phyloP scores from a whole-genome alignment of 2,888 invertebrate genomes.

The Odontocerum albicorne region DNA sequence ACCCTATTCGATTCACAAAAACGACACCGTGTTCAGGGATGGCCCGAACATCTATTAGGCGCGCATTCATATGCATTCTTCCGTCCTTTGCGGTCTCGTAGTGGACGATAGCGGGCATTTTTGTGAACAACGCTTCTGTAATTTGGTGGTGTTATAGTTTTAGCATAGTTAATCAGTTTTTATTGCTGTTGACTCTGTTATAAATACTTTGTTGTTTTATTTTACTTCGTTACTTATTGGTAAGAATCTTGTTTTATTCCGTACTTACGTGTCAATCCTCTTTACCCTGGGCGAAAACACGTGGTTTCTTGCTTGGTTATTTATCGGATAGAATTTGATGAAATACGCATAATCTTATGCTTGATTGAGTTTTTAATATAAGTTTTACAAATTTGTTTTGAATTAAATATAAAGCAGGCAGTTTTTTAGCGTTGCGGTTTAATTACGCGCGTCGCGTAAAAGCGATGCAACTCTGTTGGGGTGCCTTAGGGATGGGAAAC shows the following conservation, averaged over 20 bases:
- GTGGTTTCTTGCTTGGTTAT: conserved; percentile 24
- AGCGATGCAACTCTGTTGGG: too few relatives aligned
- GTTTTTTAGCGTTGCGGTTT: too few relatives aligned
- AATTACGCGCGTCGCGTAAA: too few relatives aligned
- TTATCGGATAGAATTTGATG: not conserved
- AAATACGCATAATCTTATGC: not conserved
- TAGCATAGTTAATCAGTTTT: conserved; percentile 26
- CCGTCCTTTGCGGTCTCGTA: conserved; percentile 59
- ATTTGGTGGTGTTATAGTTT: conserved; percentile 25
- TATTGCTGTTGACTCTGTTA: conserved; percentile 22
- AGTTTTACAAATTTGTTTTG: too few relatives aligned
- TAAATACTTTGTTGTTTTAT: conserved; percentile 21
- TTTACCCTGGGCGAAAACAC: conserved; percentile 29
- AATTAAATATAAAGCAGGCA: too few relatives aligned
- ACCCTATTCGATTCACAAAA: too few relatives aligned
- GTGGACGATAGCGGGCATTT: conserved; percentile 61
- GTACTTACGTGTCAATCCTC: conserved; percentile 12
- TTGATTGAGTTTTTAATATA: too few relatives aligned
- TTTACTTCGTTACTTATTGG: conserved; percentile 18
- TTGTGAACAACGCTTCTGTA: conserved; percentile 51
- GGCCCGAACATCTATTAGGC: conserved; percentile 33
- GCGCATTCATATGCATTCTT: conserved; percentile 31
- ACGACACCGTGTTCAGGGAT: conserved; percentile 18
- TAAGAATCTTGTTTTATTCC: conserved; percentile 19
- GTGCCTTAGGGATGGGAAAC: too few relatives aligned